Percentiles rank a stretch among this genome's conserved stretches.
Evolutionary conservation across 2,797 vertebrate genomes (phyloP).

Genomic region (Microtus agrestis): DNA sequence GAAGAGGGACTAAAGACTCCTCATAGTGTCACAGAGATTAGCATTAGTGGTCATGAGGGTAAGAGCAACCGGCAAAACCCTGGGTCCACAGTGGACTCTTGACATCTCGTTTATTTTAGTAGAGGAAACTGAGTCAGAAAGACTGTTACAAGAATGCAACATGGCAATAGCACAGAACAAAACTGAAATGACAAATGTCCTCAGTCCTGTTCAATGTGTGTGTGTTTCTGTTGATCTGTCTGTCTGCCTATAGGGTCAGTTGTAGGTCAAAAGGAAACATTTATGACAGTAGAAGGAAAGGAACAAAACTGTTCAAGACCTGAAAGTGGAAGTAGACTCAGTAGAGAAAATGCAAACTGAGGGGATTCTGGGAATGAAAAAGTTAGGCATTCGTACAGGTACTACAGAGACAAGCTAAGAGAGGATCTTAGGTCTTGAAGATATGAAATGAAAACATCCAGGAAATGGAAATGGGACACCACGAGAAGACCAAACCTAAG

Average conservation of each 20-base stretch:
- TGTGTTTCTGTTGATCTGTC: background rate
- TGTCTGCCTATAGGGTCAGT: background rate
- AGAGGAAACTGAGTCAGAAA: no score
- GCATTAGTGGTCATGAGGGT: background rate
- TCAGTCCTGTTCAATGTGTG: background rate
- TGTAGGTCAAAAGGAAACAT: background rate
- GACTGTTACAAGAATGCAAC: background rate
- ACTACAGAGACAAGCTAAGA: background rate
- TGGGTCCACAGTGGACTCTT: background rate
- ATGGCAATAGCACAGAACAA: background rate
- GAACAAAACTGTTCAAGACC: background rate
- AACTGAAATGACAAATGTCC: background rate
- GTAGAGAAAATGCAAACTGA: background rate
- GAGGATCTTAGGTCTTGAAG: background rate
- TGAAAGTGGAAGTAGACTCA: background rate
- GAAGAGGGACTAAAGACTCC: background rate
- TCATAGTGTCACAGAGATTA: background rate
- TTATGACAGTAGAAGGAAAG: background rate
- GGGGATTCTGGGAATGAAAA: background rate
- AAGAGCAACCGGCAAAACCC: background rate
- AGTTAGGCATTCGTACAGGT: background rate
- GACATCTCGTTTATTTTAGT: background rate
- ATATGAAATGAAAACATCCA: background rate
- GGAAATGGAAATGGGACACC: background rate
- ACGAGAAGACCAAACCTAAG: background rate